Evolutionary conservation across 2,113 vertebrate genomes (phyloP), one percentile per base, ranked within the genome.

Genomic region (Bambusicola thoracicus): DNA sequence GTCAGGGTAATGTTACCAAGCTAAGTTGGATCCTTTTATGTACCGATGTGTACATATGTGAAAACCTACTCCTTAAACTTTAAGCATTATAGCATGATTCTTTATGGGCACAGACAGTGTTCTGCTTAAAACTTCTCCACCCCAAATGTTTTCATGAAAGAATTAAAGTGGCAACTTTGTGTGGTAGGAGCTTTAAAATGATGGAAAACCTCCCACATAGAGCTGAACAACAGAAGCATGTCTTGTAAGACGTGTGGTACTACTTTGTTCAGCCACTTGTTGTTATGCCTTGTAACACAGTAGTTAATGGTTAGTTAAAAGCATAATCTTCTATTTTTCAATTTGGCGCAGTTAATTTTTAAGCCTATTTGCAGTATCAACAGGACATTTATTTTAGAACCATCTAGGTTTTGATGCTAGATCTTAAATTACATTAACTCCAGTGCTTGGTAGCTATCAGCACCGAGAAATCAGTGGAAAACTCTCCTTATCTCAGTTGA

Each of bases 291-390:
- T 87, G 46, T 77, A 85, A 55, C 36, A 46, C 55, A 59, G 29
- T 43, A 51, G 84, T 84, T 96, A 92, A 89, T 73, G 22, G 70
- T 74, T 93, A 91, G 41, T 89, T 89, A 83, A 70, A 38, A 40
- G 65, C 9, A 36, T 76, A 5, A 85, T 87, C 24, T 78, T 15
- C 14, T 66, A 32, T 69, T 82, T 79, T 87, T 91, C 73, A 55
- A 75, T 93, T 89, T 89, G 61, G 13, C 38, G 24, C 0, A 1
- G 89, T 92, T 95, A 93, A 91, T 85, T 81, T 94, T 92, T 87
- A 89, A 95, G 38, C 43, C 84, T 40, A 59, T 29, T 82, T 93
- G 63, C 74, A 63, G 25, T 40, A 63, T 58, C 40, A 85, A 25
- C 59, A 91, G 55, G 44, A 49, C 40, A 9, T 11, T 62, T 55